These are phyloP conservation scores for Drosophila malerkotliana DNA, from an alignment of 1,140 invertebrate genomes.

Conservation along the genomic window DNA sequence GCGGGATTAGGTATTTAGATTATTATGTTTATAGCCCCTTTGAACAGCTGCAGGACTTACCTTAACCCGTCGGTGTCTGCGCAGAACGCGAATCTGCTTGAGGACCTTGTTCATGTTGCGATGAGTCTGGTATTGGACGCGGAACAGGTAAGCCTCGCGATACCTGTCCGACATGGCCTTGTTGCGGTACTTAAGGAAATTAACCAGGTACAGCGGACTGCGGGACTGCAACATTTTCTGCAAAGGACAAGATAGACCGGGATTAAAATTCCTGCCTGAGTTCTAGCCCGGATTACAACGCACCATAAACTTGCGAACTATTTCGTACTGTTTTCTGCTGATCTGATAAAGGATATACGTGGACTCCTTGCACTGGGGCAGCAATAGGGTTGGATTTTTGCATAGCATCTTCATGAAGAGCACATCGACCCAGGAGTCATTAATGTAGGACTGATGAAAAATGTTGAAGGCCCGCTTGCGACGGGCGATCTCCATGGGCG, in stretches of 20 bases:
- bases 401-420: conserved; percentile 67
- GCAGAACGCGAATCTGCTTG: conserved; percentile 44
- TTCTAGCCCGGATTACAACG: not conserved
- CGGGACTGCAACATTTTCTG: conserved; percentile 81
- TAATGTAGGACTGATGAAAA: conserved; percentile 70
- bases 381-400: conserved; percentile 53
- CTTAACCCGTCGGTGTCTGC: conserved; percentile 30
- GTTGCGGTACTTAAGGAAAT: conserved; percentile 61
- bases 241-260: not conserved
- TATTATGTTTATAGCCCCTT: not conserved
- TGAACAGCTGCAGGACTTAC: conserved; percentile 19
- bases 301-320: conserved; percentile 63
- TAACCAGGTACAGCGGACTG: conserved; percentile 64
- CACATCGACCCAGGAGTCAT: conserved; percentile 73
- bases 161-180: conserved; percentile 58
- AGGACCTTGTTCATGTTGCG: conserved; percentile 70
- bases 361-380: conserved; percentile 64
- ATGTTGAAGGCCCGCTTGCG: conserved; percentile 73
- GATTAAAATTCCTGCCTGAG: not conserved
- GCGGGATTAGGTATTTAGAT: not conserved
- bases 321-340: conserved; percentile 61
- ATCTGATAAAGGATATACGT: conserved; percentile 32
- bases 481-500: conserved; percentile 67
- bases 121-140: conserved; percentile 76
- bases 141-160: conserved; percentile 60